A percentile compares a stretch with the other conserved stretches of the same genome.
phyloP scores from a whole-genome alignment of 2,113 vertebrate species.

The Alosa alosa region DNA sequence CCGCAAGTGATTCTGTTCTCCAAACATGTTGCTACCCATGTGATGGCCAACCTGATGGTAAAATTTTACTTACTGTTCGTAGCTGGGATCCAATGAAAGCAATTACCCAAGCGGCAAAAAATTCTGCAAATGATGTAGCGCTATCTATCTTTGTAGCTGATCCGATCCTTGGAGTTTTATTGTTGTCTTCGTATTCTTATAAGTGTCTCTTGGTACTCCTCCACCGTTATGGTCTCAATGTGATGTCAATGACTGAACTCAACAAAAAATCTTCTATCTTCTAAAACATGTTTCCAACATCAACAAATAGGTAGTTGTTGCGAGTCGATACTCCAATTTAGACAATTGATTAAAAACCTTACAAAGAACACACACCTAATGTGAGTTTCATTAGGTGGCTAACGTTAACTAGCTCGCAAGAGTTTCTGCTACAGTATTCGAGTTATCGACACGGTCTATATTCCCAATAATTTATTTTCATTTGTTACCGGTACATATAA shows the following conservation, averaged over 20 bases:
- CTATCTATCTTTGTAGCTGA: no score
- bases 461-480: background rate
- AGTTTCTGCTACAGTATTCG: background rate
- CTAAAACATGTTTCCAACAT: background rate
- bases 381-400: background rate
- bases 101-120: no score
- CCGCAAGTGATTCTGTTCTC: no score
- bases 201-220: no score
- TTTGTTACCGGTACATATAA: background rate
- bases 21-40: no score
- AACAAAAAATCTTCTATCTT: background rate
- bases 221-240: background rate
- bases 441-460: background rate
- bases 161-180: no score
- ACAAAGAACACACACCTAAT: background rate
- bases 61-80: no score
- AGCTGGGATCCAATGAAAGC: no score
- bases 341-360: background rate
- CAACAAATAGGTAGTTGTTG: background rate
- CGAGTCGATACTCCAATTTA: background rate
- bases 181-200: no score
- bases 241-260: background rate
- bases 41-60: no score
- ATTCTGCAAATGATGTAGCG: no score
- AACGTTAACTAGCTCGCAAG: background rate